Conservation (phyloP, 2,797 vertebrate genomes). For the Epinephelus coioides region DNA sequence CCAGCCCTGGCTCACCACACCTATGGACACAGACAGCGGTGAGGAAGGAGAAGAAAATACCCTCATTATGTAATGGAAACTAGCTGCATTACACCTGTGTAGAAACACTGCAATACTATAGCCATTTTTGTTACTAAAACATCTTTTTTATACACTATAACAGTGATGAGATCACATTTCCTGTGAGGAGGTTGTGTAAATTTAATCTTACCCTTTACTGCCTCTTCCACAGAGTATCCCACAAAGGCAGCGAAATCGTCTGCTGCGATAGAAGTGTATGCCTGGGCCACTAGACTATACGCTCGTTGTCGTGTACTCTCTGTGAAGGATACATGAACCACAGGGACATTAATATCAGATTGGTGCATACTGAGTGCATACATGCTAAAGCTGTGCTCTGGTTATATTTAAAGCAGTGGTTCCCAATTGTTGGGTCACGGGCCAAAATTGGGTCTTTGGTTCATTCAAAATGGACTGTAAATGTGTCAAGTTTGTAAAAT, state of each 20-base stretch:
- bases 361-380: slow-evolving; percentile 2
- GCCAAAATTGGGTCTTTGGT: too few relatives aligned
- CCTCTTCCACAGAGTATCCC: slow-evolving; percentile 96
- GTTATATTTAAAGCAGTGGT: slow-evolving; percentile 26
- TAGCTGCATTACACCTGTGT: neutral
- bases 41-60: neutral
- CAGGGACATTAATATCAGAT: neutral
- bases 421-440: too few relatives aligned
- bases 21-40: slow-evolving; percentile 73
- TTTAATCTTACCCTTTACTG: slow-evolving; percentile 91
- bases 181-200: neutral
- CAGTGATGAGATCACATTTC: neutral
- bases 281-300: slow-evolving; percentile 95
- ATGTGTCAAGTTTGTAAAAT: too few relatives aligned
- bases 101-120: too few relatives aligned
- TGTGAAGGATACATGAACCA: slow-evolving; percentile 31
- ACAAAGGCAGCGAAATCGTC: slow-evolving; percentile 97
- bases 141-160: neutral
- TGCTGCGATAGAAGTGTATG: slow-evolving; percentile 95
- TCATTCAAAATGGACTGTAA: too few relatives aligned
- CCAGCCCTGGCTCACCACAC: slow-evolving; percentile 96
- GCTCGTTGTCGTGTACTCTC: slow-evolving; percentile 93
- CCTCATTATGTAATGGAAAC: neutral
- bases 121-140: neutral
- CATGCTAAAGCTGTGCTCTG: slow-evolving; percentile 1